A percentile compares a stretch with the other conserved stretches of the same genome.
These are phyloP conservation scores for Macaria notata DNA, from an alignment of 2,888 invertebrate genomes.

Conservation along the genomic window DNA sequence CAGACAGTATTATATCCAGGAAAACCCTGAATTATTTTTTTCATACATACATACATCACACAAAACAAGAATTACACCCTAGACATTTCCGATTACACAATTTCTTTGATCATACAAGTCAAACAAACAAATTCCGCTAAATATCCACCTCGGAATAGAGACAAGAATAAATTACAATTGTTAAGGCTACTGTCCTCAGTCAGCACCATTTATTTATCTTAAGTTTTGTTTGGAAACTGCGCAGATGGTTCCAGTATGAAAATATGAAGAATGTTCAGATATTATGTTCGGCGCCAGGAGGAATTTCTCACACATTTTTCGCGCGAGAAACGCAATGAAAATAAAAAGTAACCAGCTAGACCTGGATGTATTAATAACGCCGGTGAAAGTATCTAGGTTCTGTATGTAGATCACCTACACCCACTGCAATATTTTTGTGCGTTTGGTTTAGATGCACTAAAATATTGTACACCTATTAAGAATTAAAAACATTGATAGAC, in stretches of 20 bases:
- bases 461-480: too few relatives aligned
- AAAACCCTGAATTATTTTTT: too few relatives aligned
- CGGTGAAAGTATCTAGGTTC: too few relatives aligned
- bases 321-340: not conserved
- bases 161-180: slow-evolving; percentile 11
- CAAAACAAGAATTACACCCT: too few relatives aligned
- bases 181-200: slow-evolving; percentile 16
- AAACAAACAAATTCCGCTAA: slow-evolving; percentile 3
- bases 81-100: not conserved
- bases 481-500: too few relatives aligned
- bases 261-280: slow-evolving; percentile 8
- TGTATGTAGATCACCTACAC: too few relatives aligned
- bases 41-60: too few relatives aligned
- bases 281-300: slow-evolving; percentile 4
- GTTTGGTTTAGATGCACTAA: too few relatives aligned
- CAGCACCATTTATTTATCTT: slow-evolving; percentile 16
- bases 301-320: not conserved
- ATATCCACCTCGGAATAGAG: slow-evolving; percentile 6
- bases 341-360: too few relatives aligned
- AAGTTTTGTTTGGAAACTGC: slow-evolving; percentile 14
- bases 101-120: not conserved
- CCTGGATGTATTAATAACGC: too few relatives aligned
- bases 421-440: too few relatives aligned
- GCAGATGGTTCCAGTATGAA: slow-evolving; percentile 13
- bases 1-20: too few relatives aligned